Conservation (phyloP, 2,888 invertebrate species). For the Amphipoea oculea region DNA sequence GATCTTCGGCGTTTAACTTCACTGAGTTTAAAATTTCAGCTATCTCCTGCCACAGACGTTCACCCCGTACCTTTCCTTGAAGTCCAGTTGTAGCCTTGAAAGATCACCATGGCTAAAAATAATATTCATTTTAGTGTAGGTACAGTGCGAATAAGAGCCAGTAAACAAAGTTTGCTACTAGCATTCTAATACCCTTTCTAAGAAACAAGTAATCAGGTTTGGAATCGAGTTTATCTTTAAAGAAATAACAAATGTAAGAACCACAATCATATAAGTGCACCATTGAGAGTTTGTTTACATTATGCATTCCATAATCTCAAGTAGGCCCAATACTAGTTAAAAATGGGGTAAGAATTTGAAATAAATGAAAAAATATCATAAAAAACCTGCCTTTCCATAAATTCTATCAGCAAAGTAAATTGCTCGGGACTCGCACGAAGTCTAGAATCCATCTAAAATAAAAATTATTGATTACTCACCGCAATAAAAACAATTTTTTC, state of each 20-base stretch:
- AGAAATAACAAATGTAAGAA: background rate
- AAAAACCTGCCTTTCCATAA: constrained; percentile 6
- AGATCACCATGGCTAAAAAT: too few species aligned
- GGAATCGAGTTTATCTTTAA: background rate
- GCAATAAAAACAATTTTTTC: background rate
- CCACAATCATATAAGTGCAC: background rate
- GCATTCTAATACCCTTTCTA: too few species aligned
- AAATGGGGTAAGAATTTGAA: background rate
- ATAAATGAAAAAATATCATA: background rate
- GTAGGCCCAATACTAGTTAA: background rate
- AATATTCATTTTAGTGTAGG: too few species aligned
- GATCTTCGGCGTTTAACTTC: background rate
- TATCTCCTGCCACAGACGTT: too few species aligned
- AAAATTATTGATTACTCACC: background rate
- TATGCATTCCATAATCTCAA: constrained; percentile 4
- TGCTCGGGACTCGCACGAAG: constrained; percentile 1
- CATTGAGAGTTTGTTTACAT: constrained; percentile 5
- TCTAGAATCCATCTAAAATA: background rate
- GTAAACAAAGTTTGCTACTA: too few species aligned
- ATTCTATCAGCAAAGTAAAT: constrained; percentile 4
- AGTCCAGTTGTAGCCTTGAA: too few species aligned
- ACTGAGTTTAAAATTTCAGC: background rate
- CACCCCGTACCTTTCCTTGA: too few species aligned
- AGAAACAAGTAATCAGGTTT: too few species aligned
- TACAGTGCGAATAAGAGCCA: too few species aligned